Base-by-base conservation (phyloP, 2,888 invertebrate species). In the Neoscelio sp. region DNA sequence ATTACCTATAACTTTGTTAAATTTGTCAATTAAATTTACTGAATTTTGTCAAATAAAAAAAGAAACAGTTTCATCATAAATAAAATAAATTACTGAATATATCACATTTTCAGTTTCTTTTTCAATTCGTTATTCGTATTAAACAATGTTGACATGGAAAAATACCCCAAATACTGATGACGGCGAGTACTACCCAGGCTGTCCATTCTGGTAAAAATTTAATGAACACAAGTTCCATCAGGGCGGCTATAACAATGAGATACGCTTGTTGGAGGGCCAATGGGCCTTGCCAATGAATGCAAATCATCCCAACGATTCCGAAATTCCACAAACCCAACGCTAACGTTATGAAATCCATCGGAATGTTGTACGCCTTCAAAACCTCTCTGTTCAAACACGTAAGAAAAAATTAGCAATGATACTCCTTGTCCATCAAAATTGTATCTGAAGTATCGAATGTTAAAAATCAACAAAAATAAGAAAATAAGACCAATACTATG, bases 131-230 rank as follows among this genome's bases (percentile, higher is more conserved):
- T n/a, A n/a, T n/a, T n/a, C n/a, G n/a, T 10, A 60, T 13, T 20
- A 17, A 38, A 13, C 18, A 7, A n/a, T 6, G 1, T 28, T 50
- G 18, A 44, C 20, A 35, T 82, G 85, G 83, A 89, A n/a, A n/a
- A n/a, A n/a, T n/a, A 97, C 97, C 99, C 99, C 99, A 99, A 86
- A 99, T 94, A 30, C 99, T 99, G 87, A 99, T 98, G 38, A 97
- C 97, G 80, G 95, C 99, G 2, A 99, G 93, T 2, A 99, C 98
- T 26, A 96, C 95, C 99, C 99, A 99, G 0, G 98, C 97, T 0
- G 99, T 99, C 99, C 99, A 99, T 89, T 99, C 98, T 0, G 99
- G 99, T 62, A 99, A 92, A 91, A 99, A 99, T 92, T 99, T 99
- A 83, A 99, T 99, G 89, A 99, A 99, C 26, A 99, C 97, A 15